Evolutionary conservation across 1,140 invertebrate species (phyloP), one percentile per base, ranked within the genome.

Genomic region (Schlechtendalia chinensis): DNA sequence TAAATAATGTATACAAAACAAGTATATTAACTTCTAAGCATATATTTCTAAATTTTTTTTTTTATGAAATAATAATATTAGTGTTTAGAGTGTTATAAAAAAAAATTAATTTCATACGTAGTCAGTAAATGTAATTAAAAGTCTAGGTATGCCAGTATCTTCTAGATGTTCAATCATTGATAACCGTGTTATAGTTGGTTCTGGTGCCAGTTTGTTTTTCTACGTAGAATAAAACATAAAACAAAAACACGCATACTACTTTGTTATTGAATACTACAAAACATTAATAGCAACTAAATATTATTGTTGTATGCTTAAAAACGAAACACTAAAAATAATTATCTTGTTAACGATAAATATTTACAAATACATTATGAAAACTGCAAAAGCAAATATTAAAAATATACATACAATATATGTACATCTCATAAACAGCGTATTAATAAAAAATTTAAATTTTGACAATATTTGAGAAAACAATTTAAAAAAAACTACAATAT

Each of bases 251-350:
- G 47, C 47, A 69, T 32, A 69, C 65, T 69, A 47, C 39, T 47
- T 69, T 69, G 65, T 69, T 69, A 69, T 47, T 45, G 6, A 69
- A 63, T 47, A 47, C 27, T 69, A 69, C 65, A 69, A 69, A 19
- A 67, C 32, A 45, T 67, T 39, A 67, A 5, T 24, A 5, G 5
- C n/a, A 22, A 11, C 22, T 58, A 58, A 22, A 58, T 8, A 17
- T 22, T 58, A 22, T 58, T 58, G 22, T 58, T 54, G 6, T 54
- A 53, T 53, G 16, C 8, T 54, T 54, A 12, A 54, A 39, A n/a
- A 5, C 53, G 2, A 54, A 54, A 54, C 53, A 54, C n/a, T 16
- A 54, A 19, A 54, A 17, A 19, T 54, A 19, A 17, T 54, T 19
- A 54, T 54, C 19, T 19, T 54, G 53, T 54, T 54, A 19, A 19